Conservation (phyloP, 2,113 vertebrate genomes). For the Paramisgurnus dabryanus region DNA sequence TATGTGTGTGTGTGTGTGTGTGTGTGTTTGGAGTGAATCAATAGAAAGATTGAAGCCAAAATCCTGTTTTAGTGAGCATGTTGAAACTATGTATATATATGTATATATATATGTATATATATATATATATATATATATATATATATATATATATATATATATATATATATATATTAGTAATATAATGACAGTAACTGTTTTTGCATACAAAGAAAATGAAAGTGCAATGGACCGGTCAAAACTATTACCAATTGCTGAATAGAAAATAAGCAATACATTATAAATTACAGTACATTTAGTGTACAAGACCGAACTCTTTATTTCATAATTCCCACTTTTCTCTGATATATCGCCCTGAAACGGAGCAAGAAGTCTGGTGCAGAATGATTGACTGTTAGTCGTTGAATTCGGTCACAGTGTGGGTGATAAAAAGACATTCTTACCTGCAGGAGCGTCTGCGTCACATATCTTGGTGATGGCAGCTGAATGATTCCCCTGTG, state of each 20-base stretch:
- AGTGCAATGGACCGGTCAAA: background rate
- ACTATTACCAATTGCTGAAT: background rate
- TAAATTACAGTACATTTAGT: background rate
- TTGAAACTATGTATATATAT: too few relatives aligned
- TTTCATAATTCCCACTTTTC: background rate
- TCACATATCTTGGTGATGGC: slow-evolving; percentile 83
- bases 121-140: too few relatives aligned
- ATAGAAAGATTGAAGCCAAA: too few relatives aligned
- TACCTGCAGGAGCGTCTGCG: slow-evolving; percentile 93
- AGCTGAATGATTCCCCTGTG: slow-evolving; percentile 69
- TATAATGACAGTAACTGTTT: slow-evolving; percentile 15
- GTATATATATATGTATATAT: too few relatives aligned
- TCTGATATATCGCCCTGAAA: background rate
- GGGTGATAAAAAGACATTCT: slow-evolving; percentile 55
- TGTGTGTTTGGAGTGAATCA: too few relatives aligned
- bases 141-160: too few relatives aligned
- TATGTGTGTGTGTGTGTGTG: too few relatives aligned
- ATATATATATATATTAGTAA: too few relatives aligned
- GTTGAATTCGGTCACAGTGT: background rate
- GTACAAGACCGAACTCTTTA: background rate
- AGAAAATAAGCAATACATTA: background rate
- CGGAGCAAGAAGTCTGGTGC: background rate
- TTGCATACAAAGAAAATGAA: background rate
- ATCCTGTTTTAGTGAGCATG: too few relatives aligned
- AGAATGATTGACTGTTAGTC: slow-evolving; percentile 3